Evolutionary conservation across 2,888 invertebrate species (phyloP), one percentile per base, ranked within the genome.

Genomic region (Parelbella ahira): DNA sequence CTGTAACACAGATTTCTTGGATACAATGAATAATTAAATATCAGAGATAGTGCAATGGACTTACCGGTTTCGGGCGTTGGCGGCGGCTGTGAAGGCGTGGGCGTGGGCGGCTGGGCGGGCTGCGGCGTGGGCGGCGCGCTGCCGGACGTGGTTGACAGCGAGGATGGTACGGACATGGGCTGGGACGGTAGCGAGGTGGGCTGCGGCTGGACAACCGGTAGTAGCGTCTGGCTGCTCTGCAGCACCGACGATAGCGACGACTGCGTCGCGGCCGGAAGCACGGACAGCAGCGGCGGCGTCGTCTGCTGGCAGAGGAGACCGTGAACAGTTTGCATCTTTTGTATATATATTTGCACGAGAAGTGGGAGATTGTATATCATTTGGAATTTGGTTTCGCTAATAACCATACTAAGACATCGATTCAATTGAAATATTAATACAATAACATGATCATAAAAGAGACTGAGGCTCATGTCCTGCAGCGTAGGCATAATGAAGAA

Each of bases 1-100:
- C n/a, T n/a, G n/a, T n/a, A n/a, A n/a, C n/a, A n/a, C n/a, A n/a
- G n/a, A n/a, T n/a, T n/a, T n/a, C n/a, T n/a, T n/a, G n/a, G n/a
- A n/a, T n/a, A n/a, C n/a, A n/a, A n/a, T n/a, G n/a, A n/a, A n/a
- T n/a, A n/a, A n/a, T n/a, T n/a, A n/a, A n/a, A n/a, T n/a, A n/a
- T n/a, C n/a, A n/a, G n/a, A n/a, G n/a, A n/a, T n/a, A n/a, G n/a
- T n/a, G n/a, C n/a, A n/a, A n/a, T n/a, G n/a, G 6, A 69, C 77
- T 69, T 27, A 83, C 83, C 82, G 43, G 82, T 56, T 44, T 84
- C 83, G 0, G 79, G 77, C 37, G 78, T 79, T 18, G 78, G 71
- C 49, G 70, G 71, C 13, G 68, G 73, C 47, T 67, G 78, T 38
- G 74, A 69, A 39, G 75, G 76, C 44, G 75, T 73, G 44, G 75